Evolutionary conservation across 1,140 invertebrate genomes (phyloP).

Genomic region (Subanguina moxae): DNA sequence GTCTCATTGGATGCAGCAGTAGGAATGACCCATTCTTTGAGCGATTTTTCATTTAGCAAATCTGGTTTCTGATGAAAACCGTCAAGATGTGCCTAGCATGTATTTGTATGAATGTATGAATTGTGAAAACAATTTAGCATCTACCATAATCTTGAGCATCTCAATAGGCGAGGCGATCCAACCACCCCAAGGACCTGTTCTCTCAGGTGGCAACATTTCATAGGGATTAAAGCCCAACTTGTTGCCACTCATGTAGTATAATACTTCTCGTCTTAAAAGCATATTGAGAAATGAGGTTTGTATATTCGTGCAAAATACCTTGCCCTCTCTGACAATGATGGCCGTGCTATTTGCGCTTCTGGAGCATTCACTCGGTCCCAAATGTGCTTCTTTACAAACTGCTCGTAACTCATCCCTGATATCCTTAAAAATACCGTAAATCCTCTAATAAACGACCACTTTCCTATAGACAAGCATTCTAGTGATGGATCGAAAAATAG

Average conservation of each 20-base stretch:
- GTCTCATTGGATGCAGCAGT: slow-evolving; percentile 55
- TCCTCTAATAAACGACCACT: too few relatives aligned
- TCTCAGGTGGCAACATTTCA: slow-evolving; percentile 51
- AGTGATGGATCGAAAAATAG: too few relatives aligned
- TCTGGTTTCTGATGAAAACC: slow-evolving; percentile 45
- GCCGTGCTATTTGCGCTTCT: slow-evolving; percentile 53
- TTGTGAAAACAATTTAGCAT: too few relatives aligned
- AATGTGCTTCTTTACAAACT: slow-evolving; percentile 54
- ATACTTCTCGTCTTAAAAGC: slow-evolving; percentile 49
- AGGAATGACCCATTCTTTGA: slow-evolving; percentile 49
- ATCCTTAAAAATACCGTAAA: slow-evolving; percentile 13
- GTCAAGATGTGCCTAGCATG: slow-evolving; percentile 35
- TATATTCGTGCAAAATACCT: slow-evolving; percentile 27
- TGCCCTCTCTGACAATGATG: slow-evolving; percentile 51
- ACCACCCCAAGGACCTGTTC: slow-evolving; percentile 58
- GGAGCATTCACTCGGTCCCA: slow-evolving; percentile 51
- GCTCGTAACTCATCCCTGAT: slow-evolving; percentile 50
- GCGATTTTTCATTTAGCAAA: slow-evolving; percentile 40
- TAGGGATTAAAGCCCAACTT: slow-evolving; percentile 55
- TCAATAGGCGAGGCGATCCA: slow-evolving; percentile 59
- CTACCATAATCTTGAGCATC: slow-evolving; percentile 51
- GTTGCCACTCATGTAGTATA: slow-evolving; percentile 57
- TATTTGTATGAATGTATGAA: too few relatives aligned
- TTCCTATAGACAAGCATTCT: too few relatives aligned
- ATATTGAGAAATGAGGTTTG: neutral